Percentiles rank a stretch among this genome's conserved stretches.
Conservation (phyloP, 2,113 vertebrate species). For the Urocynchramus pylzowi region DNA sequence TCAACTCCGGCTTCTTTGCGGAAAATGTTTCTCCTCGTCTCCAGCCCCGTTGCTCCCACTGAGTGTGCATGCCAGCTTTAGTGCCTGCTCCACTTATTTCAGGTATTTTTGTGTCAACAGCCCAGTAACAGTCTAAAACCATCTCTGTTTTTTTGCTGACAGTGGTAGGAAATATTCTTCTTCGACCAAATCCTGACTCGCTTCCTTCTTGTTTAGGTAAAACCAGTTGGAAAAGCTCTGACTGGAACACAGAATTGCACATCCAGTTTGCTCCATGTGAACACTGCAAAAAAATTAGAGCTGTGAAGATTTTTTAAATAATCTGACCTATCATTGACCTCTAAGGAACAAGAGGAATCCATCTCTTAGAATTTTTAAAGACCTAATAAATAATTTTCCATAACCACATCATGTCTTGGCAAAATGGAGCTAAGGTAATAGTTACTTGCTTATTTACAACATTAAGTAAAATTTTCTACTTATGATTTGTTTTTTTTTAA, state of each 20-base stretch:
- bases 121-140: background rate
- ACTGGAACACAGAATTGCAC: background rate
- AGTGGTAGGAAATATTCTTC: background rate
- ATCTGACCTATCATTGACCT: background rate
- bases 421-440: background rate
- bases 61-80: constrained; percentile 11
- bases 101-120: constrained; percentile 13
- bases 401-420: constrained; percentile 5
- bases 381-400: constrained; percentile 49
- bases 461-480: background rate
- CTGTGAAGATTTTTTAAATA: background rate
- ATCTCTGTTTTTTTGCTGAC: background rate
- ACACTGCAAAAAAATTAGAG: background rate
- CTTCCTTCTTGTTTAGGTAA: background rate
- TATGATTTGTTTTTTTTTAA: background rate
- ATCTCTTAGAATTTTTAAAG: constrained; percentile 45
- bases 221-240: background rate
- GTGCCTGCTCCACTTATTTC: constrained; percentile 42
- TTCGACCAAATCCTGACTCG: background rate
- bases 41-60: background rate
- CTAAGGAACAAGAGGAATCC: background rate
- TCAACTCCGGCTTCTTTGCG: constrained; percentile 28
- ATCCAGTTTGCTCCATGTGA: background rate
- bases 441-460: constrained; percentile 33
- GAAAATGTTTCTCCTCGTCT: constrained; percentile 26